phyloP scores from a whole-genome alignment of 1,140 invertebrate species.

The Pantala flavescens region DNA sequence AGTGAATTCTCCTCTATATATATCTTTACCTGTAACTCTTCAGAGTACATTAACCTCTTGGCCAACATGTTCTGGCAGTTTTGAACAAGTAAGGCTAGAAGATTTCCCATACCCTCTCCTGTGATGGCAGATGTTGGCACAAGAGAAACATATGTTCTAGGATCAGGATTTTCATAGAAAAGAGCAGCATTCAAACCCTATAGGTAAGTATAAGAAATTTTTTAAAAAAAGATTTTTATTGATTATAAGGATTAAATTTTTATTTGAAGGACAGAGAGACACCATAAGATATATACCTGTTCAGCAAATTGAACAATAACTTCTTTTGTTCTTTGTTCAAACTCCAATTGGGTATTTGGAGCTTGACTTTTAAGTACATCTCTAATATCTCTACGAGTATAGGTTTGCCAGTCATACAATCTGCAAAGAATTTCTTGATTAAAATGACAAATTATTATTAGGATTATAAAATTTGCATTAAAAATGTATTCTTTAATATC shows the following conservation, averaged over 20 bases:
- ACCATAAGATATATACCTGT: constrained; percentile 46
- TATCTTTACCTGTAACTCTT: constrained; percentile 64
- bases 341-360: constrained; percentile 82
- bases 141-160: constrained; percentile 83
- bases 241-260: not conserved
- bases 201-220: too few relatives aligned
- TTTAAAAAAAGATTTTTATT: not conserved
- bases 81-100: constrained; percentile 86
- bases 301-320: constrained; percentile 90
- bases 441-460: constrained; percentile 17
- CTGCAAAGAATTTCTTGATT: constrained; percentile 31
- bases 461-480: too few relatives aligned
- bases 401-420: constrained; percentile 92
- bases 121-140: constrained; percentile 96
- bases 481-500: too few relatives aligned
- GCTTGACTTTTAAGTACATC: constrained; percentile 86
- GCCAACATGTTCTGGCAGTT: constrained; percentile 83
- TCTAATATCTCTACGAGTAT: constrained; percentile 77
- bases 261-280: not conserved
- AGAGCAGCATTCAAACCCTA: constrained; percentile 86
- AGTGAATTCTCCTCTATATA: too few relatives aligned
- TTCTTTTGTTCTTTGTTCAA: constrained; percentile 80
- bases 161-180: constrained; percentile 93
- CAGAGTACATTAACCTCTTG: constrained; percentile 82
- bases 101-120: constrained; percentile 96